phyloP scores from a whole-genome alignment of 1,140 invertebrate species.

The Aphelenchoides fujianensis region DNA sequence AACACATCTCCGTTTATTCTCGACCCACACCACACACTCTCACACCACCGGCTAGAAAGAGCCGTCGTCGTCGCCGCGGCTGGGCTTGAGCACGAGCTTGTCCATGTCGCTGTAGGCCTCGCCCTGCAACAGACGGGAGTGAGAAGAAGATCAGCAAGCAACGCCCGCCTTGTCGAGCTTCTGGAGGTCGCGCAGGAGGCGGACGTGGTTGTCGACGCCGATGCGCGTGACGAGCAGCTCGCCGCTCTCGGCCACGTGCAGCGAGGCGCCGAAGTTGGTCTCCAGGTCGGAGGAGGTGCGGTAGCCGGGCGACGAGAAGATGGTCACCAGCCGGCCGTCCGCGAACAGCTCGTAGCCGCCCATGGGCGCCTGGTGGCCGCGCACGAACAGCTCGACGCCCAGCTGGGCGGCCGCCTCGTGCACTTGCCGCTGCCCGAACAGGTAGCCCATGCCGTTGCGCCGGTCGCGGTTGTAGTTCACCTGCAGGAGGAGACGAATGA shows the following conservation, averaged over 20 bases:
- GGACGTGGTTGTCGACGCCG: constrained; percentile 20
- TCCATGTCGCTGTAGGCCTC: background rate
- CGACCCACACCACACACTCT: too few species aligned
- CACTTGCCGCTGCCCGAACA: constrained; percentile 27
- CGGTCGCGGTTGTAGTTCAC: constrained; percentile 29
- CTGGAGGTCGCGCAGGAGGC: constrained; percentile 13
- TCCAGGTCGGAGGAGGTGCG: constrained; percentile 10
- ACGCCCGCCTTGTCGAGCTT: constrained; percentile 23
- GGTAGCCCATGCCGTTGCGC: constrained; percentile 23
- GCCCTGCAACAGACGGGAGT: background rate
- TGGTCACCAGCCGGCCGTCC: constrained; percentile 9
- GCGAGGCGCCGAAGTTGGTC: constrained; percentile 14
- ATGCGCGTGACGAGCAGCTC: constrained; percentile 22
- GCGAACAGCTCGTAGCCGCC: constrained; percentile 23
- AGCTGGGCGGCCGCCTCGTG: background rate
- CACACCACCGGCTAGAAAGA: background rate
- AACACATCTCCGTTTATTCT: too few species aligned
- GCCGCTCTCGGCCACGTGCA: constrained; percentile 24
- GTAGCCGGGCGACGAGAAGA: constrained; percentile 25
- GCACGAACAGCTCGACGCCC: constrained; percentile 27
- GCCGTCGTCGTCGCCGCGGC: background rate
- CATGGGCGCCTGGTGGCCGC: constrained; percentile 34
- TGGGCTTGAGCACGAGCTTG: background rate
- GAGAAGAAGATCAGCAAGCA: background rate
- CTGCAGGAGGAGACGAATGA: too few species aligned